Base-by-base conservation (phyloP, 2,888 invertebrate genomes). In the Mythimna ferrago region DNA sequence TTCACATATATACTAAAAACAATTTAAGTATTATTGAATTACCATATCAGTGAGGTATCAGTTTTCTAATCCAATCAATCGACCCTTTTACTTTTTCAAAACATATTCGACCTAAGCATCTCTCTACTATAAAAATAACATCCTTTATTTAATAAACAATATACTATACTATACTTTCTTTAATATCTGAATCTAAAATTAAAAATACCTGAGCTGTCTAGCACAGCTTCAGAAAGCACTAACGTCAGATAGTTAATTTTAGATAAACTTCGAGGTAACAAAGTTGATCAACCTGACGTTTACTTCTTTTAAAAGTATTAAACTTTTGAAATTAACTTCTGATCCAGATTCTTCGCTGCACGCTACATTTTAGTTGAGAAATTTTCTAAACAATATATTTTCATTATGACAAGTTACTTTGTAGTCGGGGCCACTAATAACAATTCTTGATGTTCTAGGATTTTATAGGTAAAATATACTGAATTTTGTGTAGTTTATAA, bases 261-360 rank as follows among this genome's bases (percentile, higher is more conserved):
- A 75, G 61, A 77, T 77, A 71, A 76, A 76, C 54, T 67, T 61
- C 57, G 62, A 60, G 44, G 51, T 53, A 66, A 62, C 62, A 66
- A 63, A 62, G 73, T 65, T 62, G 70, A 76, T 78, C 62, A 66
- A 10, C 19, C 72, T 67, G 82, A 82, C 71, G 66, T 48, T 61
- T 60, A 58, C 57, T 81, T 71, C 82, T 82, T 75, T 64, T 58
- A 51, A 76, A 79, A 75, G 66, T 68, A 71, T 70, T 66, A 48
- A 66, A 82, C 74, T 67, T 84, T 80, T 73, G 57, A 32, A 78
- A 84, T 83, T 81, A 73, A 85, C 67, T 66, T 83, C 44, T 82
- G 82, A 84, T 78, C 66, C 68, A 61, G 56, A 83, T 69, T 69
- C 51, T 21, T 60, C 21, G 62, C 65, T 62, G 58, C 62, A 58